phyloP scores from a whole-genome alignment of 2,113 vertebrate genomes.

The Aptenodytes patagonicus region DNA sequence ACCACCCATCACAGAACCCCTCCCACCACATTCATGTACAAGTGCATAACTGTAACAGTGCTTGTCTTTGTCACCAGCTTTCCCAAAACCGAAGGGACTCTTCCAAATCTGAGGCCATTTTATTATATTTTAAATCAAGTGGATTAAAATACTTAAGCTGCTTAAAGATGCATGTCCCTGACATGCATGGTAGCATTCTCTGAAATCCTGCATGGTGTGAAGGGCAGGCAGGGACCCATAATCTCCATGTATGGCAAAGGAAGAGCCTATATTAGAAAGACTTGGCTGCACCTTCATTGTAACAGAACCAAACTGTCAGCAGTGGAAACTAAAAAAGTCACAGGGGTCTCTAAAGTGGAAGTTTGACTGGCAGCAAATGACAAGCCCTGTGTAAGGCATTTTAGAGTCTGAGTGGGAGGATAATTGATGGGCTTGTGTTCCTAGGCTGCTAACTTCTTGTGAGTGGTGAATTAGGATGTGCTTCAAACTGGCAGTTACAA shows the following conservation, averaged over 20 bases:
- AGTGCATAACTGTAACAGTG: background rate
- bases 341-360: background rate
- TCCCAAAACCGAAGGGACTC: background rate
- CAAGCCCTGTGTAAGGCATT: background rate
- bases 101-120: background rate
- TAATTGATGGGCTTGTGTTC: background rate
- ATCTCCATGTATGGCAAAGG: background rate
- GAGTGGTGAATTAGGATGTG: background rate
- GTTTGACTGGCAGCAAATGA: background rate
- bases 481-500: background rate
- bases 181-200: background rate
- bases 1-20: background rate
- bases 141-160: background rate
- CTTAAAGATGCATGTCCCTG: background rate
- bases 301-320: background rate
- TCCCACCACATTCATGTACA: background rate
- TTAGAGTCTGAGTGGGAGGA: background rate
- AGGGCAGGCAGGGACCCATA: background rate
- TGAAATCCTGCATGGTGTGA: background rate
- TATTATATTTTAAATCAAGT: background rate
- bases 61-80: background rate
- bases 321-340: background rate
- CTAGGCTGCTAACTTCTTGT: background rate
- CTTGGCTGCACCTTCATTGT: background rate
- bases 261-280: background rate